Evolutionary conservation across 2,888 invertebrate genomes (phyloP).

Genomic region (Meta bourneti): DNA sequence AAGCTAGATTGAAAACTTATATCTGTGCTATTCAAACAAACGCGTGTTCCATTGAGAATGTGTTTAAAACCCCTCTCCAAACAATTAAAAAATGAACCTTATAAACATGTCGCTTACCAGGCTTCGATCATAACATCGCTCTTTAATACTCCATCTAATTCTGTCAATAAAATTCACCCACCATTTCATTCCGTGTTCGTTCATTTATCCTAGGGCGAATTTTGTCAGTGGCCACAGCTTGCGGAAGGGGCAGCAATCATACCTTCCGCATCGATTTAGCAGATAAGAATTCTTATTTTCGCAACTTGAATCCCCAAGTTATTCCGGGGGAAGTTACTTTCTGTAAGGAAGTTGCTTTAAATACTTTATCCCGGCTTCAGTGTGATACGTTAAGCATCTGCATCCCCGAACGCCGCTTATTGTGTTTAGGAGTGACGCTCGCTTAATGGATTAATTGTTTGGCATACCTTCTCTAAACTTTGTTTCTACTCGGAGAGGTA

Average conservation of each 20-base stretch:
- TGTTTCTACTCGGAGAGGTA: conserved; percentile 62
- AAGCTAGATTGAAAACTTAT: too few relatives aligned
- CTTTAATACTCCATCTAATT: too few relatives aligned
- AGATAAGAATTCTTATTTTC: conserved; percentile 32
- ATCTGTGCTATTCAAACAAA: too few relatives aligned
- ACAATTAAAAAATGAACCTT: too few relatives aligned
- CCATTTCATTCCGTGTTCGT: not conserved
- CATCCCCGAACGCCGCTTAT: conserved; percentile 48
- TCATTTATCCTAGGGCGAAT: too few relatives aligned
- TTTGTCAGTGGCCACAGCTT: not conserved
- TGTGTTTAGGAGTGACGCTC: conserved; percentile 48
- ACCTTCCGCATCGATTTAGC: not conserved
- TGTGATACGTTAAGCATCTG: conserved; percentile 67
- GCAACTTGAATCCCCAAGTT: conserved; percentile 18
- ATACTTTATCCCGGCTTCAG: conserved; percentile 53
- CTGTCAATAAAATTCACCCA: too few relatives aligned
- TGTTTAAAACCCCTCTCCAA: too few relatives aligned
- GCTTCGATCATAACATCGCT: too few relatives aligned
- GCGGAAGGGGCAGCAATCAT: not conserved
- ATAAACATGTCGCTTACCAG: too few relatives aligned
- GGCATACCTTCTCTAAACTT: conserved; percentile 71
- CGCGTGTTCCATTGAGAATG: too few relatives aligned
- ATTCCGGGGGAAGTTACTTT: conserved; percentile 58
- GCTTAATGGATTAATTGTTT: conserved; percentile 74
- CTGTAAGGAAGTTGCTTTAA: conserved; percentile 48